Base-by-base conservation (phyloP, 2,113 vertebrate genomes). In the Pangasianodon gigas region DNA sequence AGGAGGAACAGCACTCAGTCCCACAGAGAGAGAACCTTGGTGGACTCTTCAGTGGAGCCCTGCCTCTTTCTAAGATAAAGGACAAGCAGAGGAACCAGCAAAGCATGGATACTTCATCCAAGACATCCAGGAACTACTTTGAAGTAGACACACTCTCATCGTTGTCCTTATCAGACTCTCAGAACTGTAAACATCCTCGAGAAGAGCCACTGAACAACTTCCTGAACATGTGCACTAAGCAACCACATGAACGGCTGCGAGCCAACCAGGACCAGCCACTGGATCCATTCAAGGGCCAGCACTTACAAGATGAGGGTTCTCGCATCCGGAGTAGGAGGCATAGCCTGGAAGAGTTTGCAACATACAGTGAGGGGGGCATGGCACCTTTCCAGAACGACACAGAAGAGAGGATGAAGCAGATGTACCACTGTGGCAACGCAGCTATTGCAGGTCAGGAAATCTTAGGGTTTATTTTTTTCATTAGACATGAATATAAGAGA, bases 1-100 rank as follows among this genome's bases (percentile, higher is more conserved):
- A 99, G 96, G 98, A 99, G 58, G 98, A 99, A 79, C 95, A 97
- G 87, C 96, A 97, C 92, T 83, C 97, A 84, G 96, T 97, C 88
- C 94, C 96, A 41, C 97, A 98, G 0, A 94, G 95, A 11, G 97
- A 98, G 91, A 98, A 98, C 93, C 93, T 99, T 90, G 98, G 97
- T 0, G 98, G 98, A 92, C 97, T 99, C 90, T 99, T 99, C 92
- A 95, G 97, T 79, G 96, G 97, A 91, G 97, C 98, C 89, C 96
- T 97, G 92, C 95, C 98, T 71, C 92, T 97, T 93, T 96, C 94
- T 91, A 98, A 98, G 94, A 97, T 97, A 93, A 98, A 98, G 93
- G 96, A 97, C 91, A 97, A 95, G 92, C 95, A 96, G 94, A 97
- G 96, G 91, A 95, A 97, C 95, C 97, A 96, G 96, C 96, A 97